Base-by-base conservation (phyloP, 35 echinoderm and acorn worm species). In the Hemicentrotus pulcherrimus region DNA sequence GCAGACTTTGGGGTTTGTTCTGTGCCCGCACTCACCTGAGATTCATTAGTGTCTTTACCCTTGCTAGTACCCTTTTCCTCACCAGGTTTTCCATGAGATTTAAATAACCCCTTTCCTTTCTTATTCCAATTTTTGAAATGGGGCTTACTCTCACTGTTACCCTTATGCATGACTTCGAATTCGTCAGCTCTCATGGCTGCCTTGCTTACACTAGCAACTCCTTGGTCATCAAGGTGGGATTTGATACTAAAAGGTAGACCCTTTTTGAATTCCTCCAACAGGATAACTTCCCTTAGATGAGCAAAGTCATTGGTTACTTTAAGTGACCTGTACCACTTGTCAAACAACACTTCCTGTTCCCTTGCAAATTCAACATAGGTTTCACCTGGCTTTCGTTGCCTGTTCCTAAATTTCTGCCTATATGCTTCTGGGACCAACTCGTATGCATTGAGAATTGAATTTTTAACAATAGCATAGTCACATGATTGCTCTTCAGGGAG, bases 401-500 rank as follows among this genome's bases (percentile, higher is more conserved):
- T 41, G n/a, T 95, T 92, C 28, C 94, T 61, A 86, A 98, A 98
- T 22, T 95, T 95, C 46, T 96, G 92, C 7, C 97, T 88, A 61
- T 98, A 98, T 0, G 96, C 96, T 88, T 96, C 97, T 16, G 97
- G 97, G 22, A 96, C 97, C 7, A 96, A 94, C 58, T 96, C 61
- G 92, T 98, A 96, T 6, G 97, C 92, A 55, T 95, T 96, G 12
- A 96, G 31, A 46, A 98, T 88, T 0, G 50, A 31, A 32, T 61
- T 30, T 46, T 96, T 98, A 6, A 96, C 97, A 47, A 12, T 94
- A 6, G 95, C 95, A 94, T 98, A 96, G n/a, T 96, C 61, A 31
- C 32, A 60, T 61, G 95, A 46, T 52, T 96, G 91, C 8, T 48
- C 32, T 87, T 94, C 35, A 5, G 94, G 46, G 33, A 98, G 46